A percentile compares a stretch with the other conserved stretches of the same genome.
Evolutionary conservation across 2,113 vertebrate species (phyloP).

Genomic region (Limnothrissa miodon): DNA sequence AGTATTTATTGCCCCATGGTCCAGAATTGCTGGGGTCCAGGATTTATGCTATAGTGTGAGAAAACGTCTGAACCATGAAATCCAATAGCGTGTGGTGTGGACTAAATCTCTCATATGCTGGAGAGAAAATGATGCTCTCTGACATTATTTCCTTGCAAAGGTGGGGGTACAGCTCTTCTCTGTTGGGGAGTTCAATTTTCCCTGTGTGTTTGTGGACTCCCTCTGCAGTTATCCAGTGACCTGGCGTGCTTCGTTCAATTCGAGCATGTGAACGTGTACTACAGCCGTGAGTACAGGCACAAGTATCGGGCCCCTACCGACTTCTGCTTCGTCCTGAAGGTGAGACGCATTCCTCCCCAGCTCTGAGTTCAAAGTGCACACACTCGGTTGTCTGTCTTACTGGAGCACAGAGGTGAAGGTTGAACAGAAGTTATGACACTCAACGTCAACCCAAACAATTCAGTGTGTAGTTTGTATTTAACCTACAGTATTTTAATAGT

Average conservation of each 20-base stretch:
- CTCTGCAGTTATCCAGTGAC: constrained; percentile 88
- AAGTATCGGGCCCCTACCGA: constrained; percentile 94
- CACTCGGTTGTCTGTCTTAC: no score
- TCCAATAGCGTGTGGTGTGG: background rate
- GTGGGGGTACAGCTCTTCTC: background rate
- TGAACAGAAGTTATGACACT: background rate
- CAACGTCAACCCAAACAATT: background rate
- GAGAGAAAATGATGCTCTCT: background rate
- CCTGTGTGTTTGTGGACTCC: background rate
- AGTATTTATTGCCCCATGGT: background rate
- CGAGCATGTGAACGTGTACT: constrained; percentile 92
- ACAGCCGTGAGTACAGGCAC: constrained; percentile 80
- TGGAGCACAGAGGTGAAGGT: background rate
- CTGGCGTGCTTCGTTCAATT: constrained; percentile 94
- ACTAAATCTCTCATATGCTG: background rate
- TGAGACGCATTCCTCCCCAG: constrained; percentile 52
- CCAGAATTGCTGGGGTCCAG: background rate
- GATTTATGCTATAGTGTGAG: background rate
- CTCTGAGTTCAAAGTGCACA: background rate
- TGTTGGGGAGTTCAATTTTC: background rate
- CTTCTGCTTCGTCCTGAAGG: constrained; percentile 96
- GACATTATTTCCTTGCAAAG: background rate
- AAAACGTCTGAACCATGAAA: constrained; percentile 4
- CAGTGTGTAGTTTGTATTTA: background rate
- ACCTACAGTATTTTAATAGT: background rate